These are phyloP conservation scores for Molorchus minor DNA, from an alignment of 2,888 invertebrate species.

Conservation along the genomic window DNA sequence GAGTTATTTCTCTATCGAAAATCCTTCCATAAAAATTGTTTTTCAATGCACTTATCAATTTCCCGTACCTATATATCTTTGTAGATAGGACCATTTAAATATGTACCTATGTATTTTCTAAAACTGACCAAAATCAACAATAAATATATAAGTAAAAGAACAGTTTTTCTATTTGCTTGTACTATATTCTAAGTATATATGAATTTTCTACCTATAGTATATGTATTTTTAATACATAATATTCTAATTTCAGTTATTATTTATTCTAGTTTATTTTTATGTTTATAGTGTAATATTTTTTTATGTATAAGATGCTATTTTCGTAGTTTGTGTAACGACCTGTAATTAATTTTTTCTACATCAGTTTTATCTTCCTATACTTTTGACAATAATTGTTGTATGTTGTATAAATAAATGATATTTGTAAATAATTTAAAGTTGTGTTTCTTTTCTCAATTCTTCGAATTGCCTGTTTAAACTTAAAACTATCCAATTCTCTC, in stretches of 20 bases:
- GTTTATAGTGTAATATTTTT: conserved; percentile 4
- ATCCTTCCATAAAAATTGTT: background rate
- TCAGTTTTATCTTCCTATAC: conserved; percentile 53
- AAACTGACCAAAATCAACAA: conserved; percentile 26
- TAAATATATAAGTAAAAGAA: conserved; percentile 13
- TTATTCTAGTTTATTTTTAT: conserved; percentile 9
- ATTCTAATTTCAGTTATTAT: too few species aligned
- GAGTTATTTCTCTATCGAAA: background rate
- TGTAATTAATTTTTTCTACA: conserved; percentile 50
- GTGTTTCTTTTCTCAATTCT: background rate
- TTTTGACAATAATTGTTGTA: conserved; percentile 59
- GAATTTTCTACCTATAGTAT: background rate
- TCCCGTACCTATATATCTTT: background rate
- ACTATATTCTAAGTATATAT: conserved; percentile 1
- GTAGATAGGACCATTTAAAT: conserved; percentile 1
- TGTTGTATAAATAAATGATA: conserved; percentile 51
- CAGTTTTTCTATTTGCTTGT: conserved; percentile 20
- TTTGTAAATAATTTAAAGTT: conserved; percentile 17
- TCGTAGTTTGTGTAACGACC: conserved; percentile 31
- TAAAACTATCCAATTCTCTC: too few species aligned
- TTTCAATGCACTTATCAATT: too few species aligned
- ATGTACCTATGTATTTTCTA: background rate
- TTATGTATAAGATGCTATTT: background rate
- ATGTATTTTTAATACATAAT: conserved; percentile 1
- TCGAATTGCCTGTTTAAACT: too few species aligned